Conservation (phyloP, 2,113 vertebrate genomes). For the Laticauda laticaudata region DNA sequence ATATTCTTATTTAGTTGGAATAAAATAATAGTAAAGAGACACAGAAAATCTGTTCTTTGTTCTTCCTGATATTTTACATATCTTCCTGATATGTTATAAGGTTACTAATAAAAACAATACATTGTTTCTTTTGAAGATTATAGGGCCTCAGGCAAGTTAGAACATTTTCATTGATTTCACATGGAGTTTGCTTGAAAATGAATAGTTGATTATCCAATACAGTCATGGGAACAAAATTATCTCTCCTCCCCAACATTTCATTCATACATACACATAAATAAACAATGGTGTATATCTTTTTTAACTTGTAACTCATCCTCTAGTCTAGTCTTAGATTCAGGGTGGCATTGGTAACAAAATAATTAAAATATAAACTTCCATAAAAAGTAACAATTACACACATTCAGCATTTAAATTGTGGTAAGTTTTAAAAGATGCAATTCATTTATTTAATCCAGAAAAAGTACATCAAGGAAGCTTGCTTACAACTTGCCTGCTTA, state of each 20-base stretch:
- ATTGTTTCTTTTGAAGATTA: constrained; percentile 39
- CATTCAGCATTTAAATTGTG: neutral
- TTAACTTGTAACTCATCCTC: neutral
- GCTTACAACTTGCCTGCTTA: neutral
- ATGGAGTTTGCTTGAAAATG: neutral
- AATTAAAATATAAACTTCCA: neutral
- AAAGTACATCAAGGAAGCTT: constrained; percentile 20
- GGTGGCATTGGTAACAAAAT: neutral
- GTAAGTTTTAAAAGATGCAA: neutral
- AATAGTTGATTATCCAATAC: neutral
- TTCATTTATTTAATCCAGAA: neutral
- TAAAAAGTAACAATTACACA: neutral
- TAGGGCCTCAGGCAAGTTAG: constrained; percentile 2
- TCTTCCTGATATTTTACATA: constrained; percentile 30
- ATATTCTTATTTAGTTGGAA: constrained; percentile 64
- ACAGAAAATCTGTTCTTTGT: constrained; percentile 53
- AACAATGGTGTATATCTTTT: neutral
- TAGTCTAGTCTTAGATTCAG: neutral
- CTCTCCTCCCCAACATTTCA: no score
- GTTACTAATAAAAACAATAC: constrained; percentile 57
- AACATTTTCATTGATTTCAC: neutral
- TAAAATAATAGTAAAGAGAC: constrained; percentile 64
- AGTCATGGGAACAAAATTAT: neutral
- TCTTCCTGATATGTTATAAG: constrained; percentile 39
- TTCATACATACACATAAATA: neutral